Evolutionary conservation across 1,140 invertebrate species (phyloP), one percentile per base, ranked within the genome.

Genomic region (Cotesia chilonis): DNA sequence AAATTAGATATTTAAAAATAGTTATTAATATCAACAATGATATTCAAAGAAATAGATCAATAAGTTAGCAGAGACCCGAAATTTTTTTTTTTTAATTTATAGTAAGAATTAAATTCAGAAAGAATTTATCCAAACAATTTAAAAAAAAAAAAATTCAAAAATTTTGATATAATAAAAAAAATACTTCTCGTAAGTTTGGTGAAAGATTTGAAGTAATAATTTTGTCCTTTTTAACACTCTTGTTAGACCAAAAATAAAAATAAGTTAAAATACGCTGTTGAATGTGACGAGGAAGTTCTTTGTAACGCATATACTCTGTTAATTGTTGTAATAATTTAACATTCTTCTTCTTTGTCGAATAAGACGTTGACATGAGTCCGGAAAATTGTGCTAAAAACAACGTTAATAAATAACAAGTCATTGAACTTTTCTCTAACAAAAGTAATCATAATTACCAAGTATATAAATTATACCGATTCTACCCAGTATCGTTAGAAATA

Each of bases 201-300:
- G 88, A 88, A 1, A 89, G 84, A 20, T 87, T 83, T 0, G 76
- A 69, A 10, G 87, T 79, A 47, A 90, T 88, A 52, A 79, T 78
- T 66, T 79, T 82, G 41, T 88, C 82, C 9, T 83, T 79, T 47
- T 85, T 85, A 76, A 87, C 87, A 51, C 79, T 78, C 41, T 81
- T 87, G 47, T 83, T 86, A 35, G 81, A 85, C 4, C 81, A 82
- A 60, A 86, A 89, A 64, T 87, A 81, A 55, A 84, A 82, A 36
- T 82, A 85, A 4, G 52, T 14, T 4, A 79, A 41, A 4, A 87
- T 61, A 17, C 81, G 79, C 9, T 78, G 74, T 69, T 81, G 78
- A 37, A 83, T 77, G 3, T 65, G 35, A 4, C 41, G 20, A 0
- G 85, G 78, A 7, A 85, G 75, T 72, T 85, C 82, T 52, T 83